Evolutionary conservation across 2,888 invertebrate species (phyloP).

Genomic region (Morpho achilles): DNA sequence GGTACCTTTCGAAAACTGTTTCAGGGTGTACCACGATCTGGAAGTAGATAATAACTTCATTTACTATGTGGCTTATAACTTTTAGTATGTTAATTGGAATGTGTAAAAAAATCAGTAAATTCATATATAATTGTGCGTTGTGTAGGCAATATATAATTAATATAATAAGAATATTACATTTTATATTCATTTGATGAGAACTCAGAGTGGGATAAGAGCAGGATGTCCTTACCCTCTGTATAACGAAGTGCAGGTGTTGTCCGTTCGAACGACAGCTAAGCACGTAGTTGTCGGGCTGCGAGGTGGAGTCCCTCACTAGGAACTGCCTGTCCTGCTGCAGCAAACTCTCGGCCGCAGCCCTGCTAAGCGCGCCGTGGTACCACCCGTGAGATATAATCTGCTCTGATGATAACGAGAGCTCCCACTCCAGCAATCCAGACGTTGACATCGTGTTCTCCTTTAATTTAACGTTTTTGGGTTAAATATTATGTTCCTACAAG

Average conservation of each 20-base stretch:
- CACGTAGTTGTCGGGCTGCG: conserved; percentile 97
- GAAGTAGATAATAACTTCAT: conserved; percentile 26
- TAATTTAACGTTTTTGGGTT: no score
- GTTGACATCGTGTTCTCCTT: conserved; percentile 42
- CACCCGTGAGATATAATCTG: conserved; percentile 94
- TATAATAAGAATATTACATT: no score
- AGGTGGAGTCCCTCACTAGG: conserved; percentile 94
- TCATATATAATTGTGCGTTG: no score
- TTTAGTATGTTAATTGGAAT: no score
- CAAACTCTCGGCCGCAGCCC: conserved; percentile 90
- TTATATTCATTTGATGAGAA: no score
- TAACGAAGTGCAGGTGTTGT: conserved; percentile 93
- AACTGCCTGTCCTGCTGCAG: conserved; percentile 92
- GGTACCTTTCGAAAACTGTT: conserved; percentile 94
- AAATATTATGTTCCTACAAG: no score
- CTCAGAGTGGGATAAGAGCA: no score
- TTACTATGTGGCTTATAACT: no score
- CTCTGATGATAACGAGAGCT: conserved; percentile 88
- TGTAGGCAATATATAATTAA: no score
- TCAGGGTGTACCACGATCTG: conserved; percentile 92
- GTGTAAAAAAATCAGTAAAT: no score
- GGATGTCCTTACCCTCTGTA: conserved; percentile 85
- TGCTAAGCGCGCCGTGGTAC: conserved; percentile 94
- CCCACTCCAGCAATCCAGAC: conserved; percentile 86
- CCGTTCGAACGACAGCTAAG: conserved; percentile 91